Base-by-base conservation (phyloP, 2,888 invertebrate species). In the Azorinus chamasolen region DNA sequence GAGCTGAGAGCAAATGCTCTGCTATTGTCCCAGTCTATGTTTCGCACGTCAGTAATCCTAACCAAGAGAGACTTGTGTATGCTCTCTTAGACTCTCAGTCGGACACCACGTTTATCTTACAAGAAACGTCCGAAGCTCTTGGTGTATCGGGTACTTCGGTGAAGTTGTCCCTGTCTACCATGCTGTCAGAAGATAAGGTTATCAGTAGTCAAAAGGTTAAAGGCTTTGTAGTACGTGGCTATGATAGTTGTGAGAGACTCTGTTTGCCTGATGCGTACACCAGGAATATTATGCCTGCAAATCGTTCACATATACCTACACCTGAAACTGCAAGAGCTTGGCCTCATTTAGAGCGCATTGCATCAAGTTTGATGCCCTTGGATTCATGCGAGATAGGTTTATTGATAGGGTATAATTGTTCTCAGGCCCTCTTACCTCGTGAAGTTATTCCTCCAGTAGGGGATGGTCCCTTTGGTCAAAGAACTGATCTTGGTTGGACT, bases 51-150 rank as follows among this genome's bases (percentile, higher is more conserved):
- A 37, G 68, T 20, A 59, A 71, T n/a, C 83, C 83, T 10, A 51
- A 77, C 8, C 24, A 55, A 20, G 85, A 84, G 64, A 32, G n/a
- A 12, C 41, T 84, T 3, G 72, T 84, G 0, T 86, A 86, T 71
- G 84, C 83, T 6, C 22, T 84, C n/a, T 51, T 86, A 22, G 84
- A 87, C 61, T 63, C 83, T 5, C 83, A 83, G 62, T 79, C 79
- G 10, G 84, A 87, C 51, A 81, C 83, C 12, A 64, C 71, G 2
- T 86, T 85, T 62, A 53, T 84, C 22, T 37, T 68, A 20, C 53
- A 75, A 8, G 50, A 61, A 20, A 82, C 79, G 10, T 51, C 25
- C 27, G 58, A 69, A 27, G 45, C 54, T 4, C 50, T 83, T 10
- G 65, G 66, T 37, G n/a, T 65, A 14, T 27, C 64, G 14, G 66